Evolutionary conservation across 2,888 invertebrate genomes (phyloP), one percentile per base, ranked within the genome.

Genomic region (Stenoptilia bipunctidactyla): DNA sequence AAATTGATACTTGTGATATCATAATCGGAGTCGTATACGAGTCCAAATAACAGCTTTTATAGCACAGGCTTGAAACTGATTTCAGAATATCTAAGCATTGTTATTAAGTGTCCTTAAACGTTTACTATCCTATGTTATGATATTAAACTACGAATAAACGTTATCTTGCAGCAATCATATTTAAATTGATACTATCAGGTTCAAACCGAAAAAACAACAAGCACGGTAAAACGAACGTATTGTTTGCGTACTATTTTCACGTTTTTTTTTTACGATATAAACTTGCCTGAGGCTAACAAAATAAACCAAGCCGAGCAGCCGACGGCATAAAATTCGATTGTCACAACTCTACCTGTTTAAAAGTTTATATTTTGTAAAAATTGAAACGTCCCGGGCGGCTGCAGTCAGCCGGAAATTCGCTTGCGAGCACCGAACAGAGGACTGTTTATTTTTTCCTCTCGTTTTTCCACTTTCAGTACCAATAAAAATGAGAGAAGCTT

Each of bases 401-500:
- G 65, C 66, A 68, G 56, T 56, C 63, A 61, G 64, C 62, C 70
- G 72, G 73, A 72, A 70, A 68, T 71, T 67, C 59, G 60, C 51
- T 55, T 58, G 64, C 61, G 55, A 55, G 56, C 63, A 59, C 61
- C 64, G 61, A 56, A 52, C 47, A 10, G 2, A n/a, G n/a, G 44
- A 46, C 47, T 55, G 61, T 67, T 69, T 62, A 62, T 70, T 65
- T 67, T 66, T 20, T 56, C 49, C 52, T 54, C 55, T 51, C 53
- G 53, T 64, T 59, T 66, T 63, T 52, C 59, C 63, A 63, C 55
- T 69, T 64, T 69, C 50, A 54, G 51, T 44, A 56, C 58, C 60
- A 64, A 66, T 67, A 65, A 68, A 67, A 68, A 55, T 49, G 53
- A 57, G 53, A 46, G 47, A 43, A 45, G 45, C 51, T 57, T 60